A percentile compares a stretch with the other conserved stretches of the same genome.
Evolutionary conservation across 2,888 invertebrate species (phyloP).

Genomic region (Agrotis puta): DNA sequence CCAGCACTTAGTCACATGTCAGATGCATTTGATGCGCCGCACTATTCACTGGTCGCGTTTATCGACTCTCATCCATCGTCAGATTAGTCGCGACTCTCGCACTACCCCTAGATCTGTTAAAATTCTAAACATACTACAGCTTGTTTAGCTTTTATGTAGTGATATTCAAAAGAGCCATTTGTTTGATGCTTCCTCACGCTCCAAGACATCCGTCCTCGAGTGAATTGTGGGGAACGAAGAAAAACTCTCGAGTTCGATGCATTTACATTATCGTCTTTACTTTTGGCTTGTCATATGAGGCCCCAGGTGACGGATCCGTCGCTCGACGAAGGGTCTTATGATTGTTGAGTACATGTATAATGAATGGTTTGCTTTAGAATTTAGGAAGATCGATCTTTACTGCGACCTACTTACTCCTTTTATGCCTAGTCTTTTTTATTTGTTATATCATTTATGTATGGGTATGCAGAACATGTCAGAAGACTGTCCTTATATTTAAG

Average conservation of each 20-base stretch:
- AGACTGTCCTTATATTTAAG: too few relatives aligned
- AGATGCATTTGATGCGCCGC: constrained; percentile 77
- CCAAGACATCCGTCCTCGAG: constrained; percentile 69
- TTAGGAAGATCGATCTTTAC: constrained; percentile 52
- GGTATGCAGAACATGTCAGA: too few relatives aligned
- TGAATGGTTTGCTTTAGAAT: constrained; percentile 64
- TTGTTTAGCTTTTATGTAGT: constrained; percentile 36
- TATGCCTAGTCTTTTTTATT: background rate
- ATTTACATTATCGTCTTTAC: constrained; percentile 79
- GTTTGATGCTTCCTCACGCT: constrained; percentile 72
- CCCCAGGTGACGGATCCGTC: constrained; percentile 69
- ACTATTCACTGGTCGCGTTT: constrained; percentile 77
- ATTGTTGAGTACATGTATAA: constrained; percentile 65
- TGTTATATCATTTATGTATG: background rate
- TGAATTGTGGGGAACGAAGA: constrained; percentile 71
- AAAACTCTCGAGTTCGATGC: constrained; percentile 74
- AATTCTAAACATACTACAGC: constrained; percentile 48
- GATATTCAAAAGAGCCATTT: constrained; percentile 57
- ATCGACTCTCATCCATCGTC: constrained; percentile 77
- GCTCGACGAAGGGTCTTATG: constrained; percentile 68
- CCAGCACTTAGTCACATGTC: constrained; percentile 85
- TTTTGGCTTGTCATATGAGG: constrained; percentile 73
- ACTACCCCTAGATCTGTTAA: constrained; percentile 54
- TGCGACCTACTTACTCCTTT: constrained; percentile 16
- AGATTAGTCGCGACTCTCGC: constrained; percentile 72